phyloP scores from a whole-genome alignment of 23 tunicate genomes.

The Diplosoma virens region DNA sequence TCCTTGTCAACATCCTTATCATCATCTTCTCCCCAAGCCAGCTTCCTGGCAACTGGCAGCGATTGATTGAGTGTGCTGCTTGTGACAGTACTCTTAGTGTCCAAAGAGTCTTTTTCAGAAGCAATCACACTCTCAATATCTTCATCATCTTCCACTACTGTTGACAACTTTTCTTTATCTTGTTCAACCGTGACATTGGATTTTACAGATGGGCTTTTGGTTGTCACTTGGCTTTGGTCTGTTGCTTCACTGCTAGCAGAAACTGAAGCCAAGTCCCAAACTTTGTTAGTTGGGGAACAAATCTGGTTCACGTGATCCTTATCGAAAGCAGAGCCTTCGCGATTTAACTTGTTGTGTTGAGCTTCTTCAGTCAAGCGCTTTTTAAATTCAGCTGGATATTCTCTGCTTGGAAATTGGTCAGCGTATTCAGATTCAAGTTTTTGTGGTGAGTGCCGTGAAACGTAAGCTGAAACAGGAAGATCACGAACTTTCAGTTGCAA shows the following conservation, averaged over 20 bases:
- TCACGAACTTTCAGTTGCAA: slow-evolving; percentile 69
- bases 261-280: slow-evolving; percentile 70
- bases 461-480: slow-evolving; percentile 26
- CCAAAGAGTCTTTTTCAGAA: slow-evolving; percentile 15
- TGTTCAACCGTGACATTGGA: background rate
- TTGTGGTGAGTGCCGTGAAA: slow-evolving; percentile 21
- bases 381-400: slow-evolving; percentile 8
- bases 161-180: background rate
- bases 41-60: slow-evolving; percentile 51
- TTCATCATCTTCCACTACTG: background rate
- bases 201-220: background rate
- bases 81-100: slow-evolving; percentile 1
- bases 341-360: slow-evolving; percentile 64
- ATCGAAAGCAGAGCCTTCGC: slow-evolving; percentile 66
- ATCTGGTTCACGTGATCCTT: slow-evolving; percentile 70
- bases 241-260: slow-evolving; percentile 4
- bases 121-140: slow-evolving; percentile 14
- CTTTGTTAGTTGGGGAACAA: slow-evolving; percentile 63
- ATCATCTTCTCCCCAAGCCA: slow-evolving; percentile 72
- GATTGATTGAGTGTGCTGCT: background rate
- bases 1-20: slow-evolving; percentile 18
- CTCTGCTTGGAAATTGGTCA: slow-evolving; percentile 14
- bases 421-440: slow-evolving; percentile 49
- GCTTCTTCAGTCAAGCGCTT: slow-evolving; percentile 45
- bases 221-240: background rate